Percentiles rank a stretch among this genome's conserved stretches.
Evolutionary conservation across 2,797 vertebrate genomes (phyloP).

Genomic region (Euthynnus affinis): DNA sequence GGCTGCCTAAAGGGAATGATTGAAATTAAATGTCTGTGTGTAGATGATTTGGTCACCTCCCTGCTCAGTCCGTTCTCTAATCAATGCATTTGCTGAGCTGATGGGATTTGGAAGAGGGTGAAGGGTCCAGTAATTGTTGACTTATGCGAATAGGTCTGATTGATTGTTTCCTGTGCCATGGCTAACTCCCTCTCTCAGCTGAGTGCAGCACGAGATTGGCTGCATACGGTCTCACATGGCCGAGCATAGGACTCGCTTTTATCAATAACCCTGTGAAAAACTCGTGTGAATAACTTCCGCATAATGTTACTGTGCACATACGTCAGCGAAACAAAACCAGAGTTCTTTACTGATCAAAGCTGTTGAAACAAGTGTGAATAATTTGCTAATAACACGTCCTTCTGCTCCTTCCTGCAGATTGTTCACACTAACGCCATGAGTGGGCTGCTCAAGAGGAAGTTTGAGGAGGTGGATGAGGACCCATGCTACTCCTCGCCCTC

Average conservation of each 20-base stretch:
- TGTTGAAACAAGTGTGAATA: conserved; percentile 27
- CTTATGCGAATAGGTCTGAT: conserved; percentile 80
- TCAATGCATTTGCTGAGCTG: conserved; percentile 80
- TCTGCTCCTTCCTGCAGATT: conserved; percentile 74
- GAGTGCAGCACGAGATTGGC: conserved; percentile 62
- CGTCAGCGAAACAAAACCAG: neutral
- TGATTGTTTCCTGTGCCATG: conserved; percentile 83
- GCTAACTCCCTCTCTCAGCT: conserved; percentile 61
- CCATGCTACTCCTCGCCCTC: conserved; percentile 88
- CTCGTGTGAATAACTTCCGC: neutral
- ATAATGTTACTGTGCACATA: neutral
- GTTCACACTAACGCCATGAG: conserved; percentile 89
- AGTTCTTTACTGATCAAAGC: conserved; percentile 4
- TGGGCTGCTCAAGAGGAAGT: conserved; percentile 96
- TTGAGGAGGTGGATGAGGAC: conserved; percentile 95
- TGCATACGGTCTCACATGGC: conserved; percentile 56
- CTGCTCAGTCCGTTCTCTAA: conserved; percentile 60
- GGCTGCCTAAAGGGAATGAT: conserved; percentile 26
- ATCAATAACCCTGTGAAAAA: conserved; percentile 27
- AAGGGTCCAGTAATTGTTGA: conserved; percentile 86
- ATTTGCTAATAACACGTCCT: conserved; percentile 53
- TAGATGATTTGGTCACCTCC: conserved; percentile 61
- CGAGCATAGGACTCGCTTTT: conserved; percentile 40
- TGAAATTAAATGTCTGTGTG: conserved; percentile 45
- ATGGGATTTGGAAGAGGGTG: conserved; percentile 81